Evolutionary conservation across 2,888 invertebrate genomes (phyloP).

Genomic region (Cartodere bifasciata): DNA sequence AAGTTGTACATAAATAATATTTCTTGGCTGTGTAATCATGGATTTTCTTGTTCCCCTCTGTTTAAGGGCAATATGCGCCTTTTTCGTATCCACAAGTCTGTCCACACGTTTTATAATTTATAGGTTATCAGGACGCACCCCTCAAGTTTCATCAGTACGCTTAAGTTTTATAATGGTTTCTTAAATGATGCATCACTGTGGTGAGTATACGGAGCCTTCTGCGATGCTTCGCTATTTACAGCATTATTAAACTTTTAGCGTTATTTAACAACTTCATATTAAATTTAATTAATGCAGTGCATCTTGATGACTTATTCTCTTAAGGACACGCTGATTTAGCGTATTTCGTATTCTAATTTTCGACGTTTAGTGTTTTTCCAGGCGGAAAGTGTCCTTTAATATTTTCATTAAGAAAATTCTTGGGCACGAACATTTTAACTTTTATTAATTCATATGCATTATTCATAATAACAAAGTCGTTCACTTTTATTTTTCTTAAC

Average conservation of each 20-base stretch:
- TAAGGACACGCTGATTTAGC: conserved; percentile 2
- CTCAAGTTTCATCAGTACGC: conserved; percentile 11
- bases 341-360: background rate
- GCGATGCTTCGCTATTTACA: conserved; percentile 17
- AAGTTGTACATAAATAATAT: no score
- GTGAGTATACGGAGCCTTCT: conserved; percentile 10
- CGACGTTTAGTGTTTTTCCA: conserved; percentile 1
- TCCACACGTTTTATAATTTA: conserved; percentile 13
- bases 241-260: conserved; percentile 26
- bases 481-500: no score
- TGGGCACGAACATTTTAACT: background rate
- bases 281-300: conserved; percentile 21
- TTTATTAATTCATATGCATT: background rate
- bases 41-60: no score
- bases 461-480: no score
- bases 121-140: conserved; percentile 15
- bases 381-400: background rate
- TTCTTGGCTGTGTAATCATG: no score
- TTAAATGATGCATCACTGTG: conserved; percentile 20
- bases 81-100: no score
- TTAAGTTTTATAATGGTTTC: conserved; percentile 19
- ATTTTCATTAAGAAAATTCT: conserved; percentile 1
- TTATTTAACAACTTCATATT: conserved; percentile 17
- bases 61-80: no score
- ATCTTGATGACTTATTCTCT: conserved; percentile 12